Base-by-base conservation (phyloP, 1,140 invertebrate species). In the Drosophila bocki region DNA sequence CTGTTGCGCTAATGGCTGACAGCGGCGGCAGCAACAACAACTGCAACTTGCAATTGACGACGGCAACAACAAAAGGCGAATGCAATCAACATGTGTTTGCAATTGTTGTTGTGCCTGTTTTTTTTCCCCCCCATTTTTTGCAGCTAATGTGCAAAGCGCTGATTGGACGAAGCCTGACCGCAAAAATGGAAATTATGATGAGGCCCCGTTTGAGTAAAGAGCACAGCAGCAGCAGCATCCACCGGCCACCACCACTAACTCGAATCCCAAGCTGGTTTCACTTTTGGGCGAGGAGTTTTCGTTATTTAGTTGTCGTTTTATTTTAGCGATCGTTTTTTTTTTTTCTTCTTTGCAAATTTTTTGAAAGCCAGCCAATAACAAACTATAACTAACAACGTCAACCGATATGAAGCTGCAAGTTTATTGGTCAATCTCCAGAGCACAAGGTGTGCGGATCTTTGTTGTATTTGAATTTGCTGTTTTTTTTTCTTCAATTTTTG, bases 131-230 rank as follows among this genome's bases (percentile, higher is more conserved):
- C 44, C 17, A 42, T 74, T 54, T 79, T 69, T 80, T 77, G 54
- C 56, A 75, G 75, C 81, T 90, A 90, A 88, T 88, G 80, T 88
- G 85, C 85, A 88, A 88, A 90, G 85, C 85, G 85, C 85, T 88
- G 85, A 88, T 88, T 88, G 85, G 85, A 88, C 85, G 85, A 88
- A 84, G 82, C 57, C 85, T 90, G 85, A 88, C 85, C 85, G 85
- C 85, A 88, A 75, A 86, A 88, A 90, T 88, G 81, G 85, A 90
- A 88, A 88, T 88, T 88, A 90, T 88, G 85, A 88, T 88, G 85
- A 82, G 83, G 72, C 84, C 84, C 78, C 85, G 70, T 90, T 86
- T 88, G 85, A 88, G 85, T 75, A 81, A 88, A 88, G 85, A 90
- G 85, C 80, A 90, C 85, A 78, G 80, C 85, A 75, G 59, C 71